Percentiles rank a stretch among this genome's conserved stretches.
These are phyloP conservation scores for Salpingus planirostris DNA, from an alignment of 2,888 invertebrate genomes.

Conservation along the genomic window DNA sequence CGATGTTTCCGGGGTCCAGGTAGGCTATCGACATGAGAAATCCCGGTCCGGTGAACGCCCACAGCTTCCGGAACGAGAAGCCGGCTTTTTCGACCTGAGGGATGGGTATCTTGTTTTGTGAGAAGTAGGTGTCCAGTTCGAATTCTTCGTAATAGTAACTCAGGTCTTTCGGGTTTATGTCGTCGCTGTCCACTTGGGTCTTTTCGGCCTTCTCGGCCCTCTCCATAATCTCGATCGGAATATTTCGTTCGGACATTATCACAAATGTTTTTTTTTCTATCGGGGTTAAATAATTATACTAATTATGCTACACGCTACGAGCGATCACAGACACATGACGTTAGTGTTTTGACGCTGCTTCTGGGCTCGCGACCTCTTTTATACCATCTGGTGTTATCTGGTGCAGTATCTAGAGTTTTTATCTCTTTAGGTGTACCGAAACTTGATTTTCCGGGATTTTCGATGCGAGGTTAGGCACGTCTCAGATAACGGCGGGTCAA, in stretches of 20 bases:
- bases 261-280: too few species aligned
- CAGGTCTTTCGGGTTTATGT: too few species aligned
- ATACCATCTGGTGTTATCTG: too few species aligned
- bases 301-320: too few species aligned
- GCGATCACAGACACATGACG: too few species aligned
- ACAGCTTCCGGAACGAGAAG: conserved; percentile 78
- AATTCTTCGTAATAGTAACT: conserved; percentile 23
- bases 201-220: conserved; percentile 1
- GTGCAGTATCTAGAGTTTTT: too few species aligned
- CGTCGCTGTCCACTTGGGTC: conserved; percentile 1
- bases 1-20: conserved; percentile 85
- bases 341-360: too few species aligned
- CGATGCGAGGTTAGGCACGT: conserved; percentile 11
- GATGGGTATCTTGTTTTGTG: conserved; percentile 49
- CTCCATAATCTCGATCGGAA: neutral
- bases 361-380: too few species aligned
- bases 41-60: conserved; percentile 88
- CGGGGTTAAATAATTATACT: too few species aligned
- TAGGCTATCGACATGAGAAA: conserved; percentile 90
- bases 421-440: too few species aligned
- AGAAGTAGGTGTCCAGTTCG: conserved; percentile 48
- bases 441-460: conserved; percentile 7
- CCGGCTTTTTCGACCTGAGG: conserved; percentile 46
- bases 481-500: conserved; percentile 7
- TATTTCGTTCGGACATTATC: neutral